Evolutionary conservation across 2,113 vertebrate species (phyloP).

Genomic region (Gymnocephalus cernua): DNA sequence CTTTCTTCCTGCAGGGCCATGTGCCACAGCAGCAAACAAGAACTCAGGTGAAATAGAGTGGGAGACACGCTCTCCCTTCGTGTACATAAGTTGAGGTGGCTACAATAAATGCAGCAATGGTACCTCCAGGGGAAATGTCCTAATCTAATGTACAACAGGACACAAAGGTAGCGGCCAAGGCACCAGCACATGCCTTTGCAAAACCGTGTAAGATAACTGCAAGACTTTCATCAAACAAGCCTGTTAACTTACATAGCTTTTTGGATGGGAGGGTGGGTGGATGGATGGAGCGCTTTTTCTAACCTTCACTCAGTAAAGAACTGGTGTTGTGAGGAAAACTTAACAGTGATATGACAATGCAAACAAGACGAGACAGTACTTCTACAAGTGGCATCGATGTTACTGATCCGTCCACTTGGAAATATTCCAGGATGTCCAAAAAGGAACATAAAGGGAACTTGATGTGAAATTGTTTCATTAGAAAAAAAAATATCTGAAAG

Average conservation of each 20-base stretch:
- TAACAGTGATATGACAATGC: conserved; percentile 31
- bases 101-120: conserved; percentile 52
- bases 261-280: conserved; percentile 54
- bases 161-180: conserved; percentile 32
- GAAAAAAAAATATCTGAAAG: conserved; percentile 37
- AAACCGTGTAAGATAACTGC: conserved; percentile 51
- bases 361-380: conserved; percentile 49
- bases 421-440: conserved; percentile 80
- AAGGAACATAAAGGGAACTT: conserved; percentile 80
- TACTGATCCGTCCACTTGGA: conserved; percentile 84
- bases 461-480: conserved; percentile 64
- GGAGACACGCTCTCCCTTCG: conserved; percentile 63
- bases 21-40: conserved; percentile 55
- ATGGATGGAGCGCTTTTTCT: conserved; percentile 59
- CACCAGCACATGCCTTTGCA: conserved; percentile 38
- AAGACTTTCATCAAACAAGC: conserved; percentile 55
- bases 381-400: conserved; percentile 75
- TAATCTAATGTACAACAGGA: conserved; percentile 41
- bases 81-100: conserved; percentile 60
- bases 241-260: conserved; percentile 51
- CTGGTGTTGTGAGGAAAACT: conserved; percentile 47
- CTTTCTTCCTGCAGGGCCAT: conserved; percentile 53
- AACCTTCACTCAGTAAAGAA: conserved; percentile 57
- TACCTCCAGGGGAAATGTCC: conserved; percentile 49
- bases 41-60: conserved; percentile 75